These are phyloP conservation scores for Passer montanus DNA, from an alignment of 2,113 vertebrate species.

Conservation along the genomic window DNA sequence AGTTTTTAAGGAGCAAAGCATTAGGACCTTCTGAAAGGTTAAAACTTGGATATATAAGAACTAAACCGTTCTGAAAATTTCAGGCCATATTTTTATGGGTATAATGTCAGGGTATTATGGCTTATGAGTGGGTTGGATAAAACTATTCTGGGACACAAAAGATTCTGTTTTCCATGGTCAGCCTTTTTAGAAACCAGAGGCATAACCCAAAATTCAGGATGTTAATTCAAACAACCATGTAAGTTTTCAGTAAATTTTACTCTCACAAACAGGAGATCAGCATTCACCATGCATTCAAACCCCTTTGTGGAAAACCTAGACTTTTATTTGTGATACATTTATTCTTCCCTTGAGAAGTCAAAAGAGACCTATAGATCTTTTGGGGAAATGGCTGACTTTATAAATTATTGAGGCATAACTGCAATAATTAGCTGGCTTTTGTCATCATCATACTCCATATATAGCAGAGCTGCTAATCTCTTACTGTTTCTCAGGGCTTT, in stretches of 20 bases:
- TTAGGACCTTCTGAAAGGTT: background rate
- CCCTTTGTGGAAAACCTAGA: background rate
- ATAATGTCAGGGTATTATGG: background rate
- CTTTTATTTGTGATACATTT: background rate
- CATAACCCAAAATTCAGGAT: background rate
- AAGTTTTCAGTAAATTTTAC: background rate
- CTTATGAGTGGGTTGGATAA: background rate
- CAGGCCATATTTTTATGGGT: background rate
- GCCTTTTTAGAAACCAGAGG: background rate
- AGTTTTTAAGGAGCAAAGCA: background rate
- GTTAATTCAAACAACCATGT: background rate
- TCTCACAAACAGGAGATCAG: background rate
- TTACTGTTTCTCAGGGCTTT: background rate
- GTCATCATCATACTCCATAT: background rate
- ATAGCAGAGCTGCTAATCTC: background rate
- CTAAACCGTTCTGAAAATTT: background rate
- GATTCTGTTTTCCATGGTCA: background rate
- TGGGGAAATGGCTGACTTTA: background rate
- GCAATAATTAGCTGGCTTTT: constrained; percentile 37
- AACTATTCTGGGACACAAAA: background rate
- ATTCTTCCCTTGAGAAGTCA: background rate
- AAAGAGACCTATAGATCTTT: constrained; percentile 30
- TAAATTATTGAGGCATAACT: constrained; percentile 33
- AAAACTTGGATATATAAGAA: background rate
- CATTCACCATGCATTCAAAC: background rate